Evolutionary conservation across 2,888 invertebrate species (phyloP).

Genomic region (Venusia cambrica): DNA sequence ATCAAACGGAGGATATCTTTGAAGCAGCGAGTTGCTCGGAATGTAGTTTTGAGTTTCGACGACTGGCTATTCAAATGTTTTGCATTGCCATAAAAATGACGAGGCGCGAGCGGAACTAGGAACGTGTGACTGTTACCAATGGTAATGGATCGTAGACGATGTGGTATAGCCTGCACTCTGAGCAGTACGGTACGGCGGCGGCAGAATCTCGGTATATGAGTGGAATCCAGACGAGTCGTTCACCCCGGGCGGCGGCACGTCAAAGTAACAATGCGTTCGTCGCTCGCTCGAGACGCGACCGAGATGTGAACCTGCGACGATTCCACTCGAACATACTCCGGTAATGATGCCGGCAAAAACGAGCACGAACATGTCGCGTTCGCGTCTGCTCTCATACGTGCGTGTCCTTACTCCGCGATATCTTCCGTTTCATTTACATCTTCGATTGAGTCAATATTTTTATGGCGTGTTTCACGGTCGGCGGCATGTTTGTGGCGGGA

Average conservation of each 20-base stretch:
- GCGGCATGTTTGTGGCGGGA: conserved; percentile 27
- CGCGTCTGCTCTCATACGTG: conserved; percentile 11
- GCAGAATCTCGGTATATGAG: conserved; percentile 62
- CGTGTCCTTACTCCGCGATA: conserved; percentile 16
- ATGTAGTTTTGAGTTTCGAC: too few relatives aligned
- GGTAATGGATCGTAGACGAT: conserved; percentile 2
- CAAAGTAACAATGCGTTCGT: conserved; percentile 73
- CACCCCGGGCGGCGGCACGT: conserved; percentile 70
- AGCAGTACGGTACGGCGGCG: conserved; percentile 26
- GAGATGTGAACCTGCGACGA: conserved; percentile 40
- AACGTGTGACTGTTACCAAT: neutral
- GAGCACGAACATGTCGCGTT: conserved; percentile 22
- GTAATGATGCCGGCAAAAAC: conserved; percentile 25
- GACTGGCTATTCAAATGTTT: too few relatives aligned
- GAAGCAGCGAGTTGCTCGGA: too few relatives aligned
- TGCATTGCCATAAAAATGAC: too few relatives aligned
- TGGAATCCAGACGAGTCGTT: conserved; percentile 76
- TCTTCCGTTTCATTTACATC: conserved; percentile 24
- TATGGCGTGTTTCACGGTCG: conserved; percentile 37
- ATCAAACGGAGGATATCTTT: too few relatives aligned
- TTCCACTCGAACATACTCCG: conserved; percentile 31
- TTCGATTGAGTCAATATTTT: conserved; percentile 37
- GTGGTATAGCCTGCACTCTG: conserved; percentile 25
- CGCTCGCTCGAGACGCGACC: conserved; percentile 43
- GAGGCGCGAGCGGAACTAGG: too few relatives aligned